phyloP scores from a whole-genome alignment of 2,888 invertebrate genomes.

The Megastigmus dorsalis region DNA sequence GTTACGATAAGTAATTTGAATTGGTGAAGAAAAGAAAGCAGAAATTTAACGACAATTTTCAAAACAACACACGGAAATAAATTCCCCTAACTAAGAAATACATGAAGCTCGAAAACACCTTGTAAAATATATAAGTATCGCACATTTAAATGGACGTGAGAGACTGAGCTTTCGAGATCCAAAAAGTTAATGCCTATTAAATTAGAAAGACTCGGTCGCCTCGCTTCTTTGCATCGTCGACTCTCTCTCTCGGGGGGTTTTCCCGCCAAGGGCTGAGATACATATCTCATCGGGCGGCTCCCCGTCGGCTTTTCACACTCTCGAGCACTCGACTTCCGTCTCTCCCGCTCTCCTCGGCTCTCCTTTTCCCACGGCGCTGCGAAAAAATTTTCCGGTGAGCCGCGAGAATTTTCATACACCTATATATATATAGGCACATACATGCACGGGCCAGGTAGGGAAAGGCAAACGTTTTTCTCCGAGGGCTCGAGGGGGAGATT shows the following conservation, averaged over 20 bases:
- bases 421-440: too few species aligned
- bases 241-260: conserved; percentile 24
- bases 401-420: conserved; percentile 15
- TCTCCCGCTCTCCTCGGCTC: conserved; percentile 38
- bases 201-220: not conserved
- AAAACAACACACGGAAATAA: too few species aligned
- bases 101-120: too few species aligned
- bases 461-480: conserved; percentile 21
- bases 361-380: conserved; percentile 49
- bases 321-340: conserved; percentile 12
- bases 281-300: conserved; percentile 42
- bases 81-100: too few species aligned
- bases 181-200: conserved; percentile 10
- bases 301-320: conserved; percentile 52
- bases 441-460: not conserved
- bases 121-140: too few species aligned
- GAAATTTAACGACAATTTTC: too few species aligned
- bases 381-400: conserved; percentile 32
- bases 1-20: too few species aligned
- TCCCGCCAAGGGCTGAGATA: conserved; percentile 35
- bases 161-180: too few species aligned
- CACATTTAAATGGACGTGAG: too few species aligned
- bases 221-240: not conserved
- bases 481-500: conserved; percentile 7
- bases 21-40: too few species aligned